Base-by-base conservation (phyloP, 1,140 invertebrate species). In the Drosophila equinoxialis region DNA sequence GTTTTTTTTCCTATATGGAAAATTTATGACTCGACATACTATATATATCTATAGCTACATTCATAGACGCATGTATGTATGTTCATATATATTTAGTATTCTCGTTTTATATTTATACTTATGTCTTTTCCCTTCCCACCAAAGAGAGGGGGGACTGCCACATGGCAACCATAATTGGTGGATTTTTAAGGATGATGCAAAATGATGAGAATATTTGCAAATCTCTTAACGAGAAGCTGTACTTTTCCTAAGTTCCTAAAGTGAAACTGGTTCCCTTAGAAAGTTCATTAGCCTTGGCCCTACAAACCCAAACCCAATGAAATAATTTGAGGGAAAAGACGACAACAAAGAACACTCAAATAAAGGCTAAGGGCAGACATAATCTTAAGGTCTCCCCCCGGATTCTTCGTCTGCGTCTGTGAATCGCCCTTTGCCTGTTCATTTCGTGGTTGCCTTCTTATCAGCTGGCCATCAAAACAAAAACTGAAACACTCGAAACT, bases 241-340 rank as follows among this genome's bases (percentile, higher is more conserved):
- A 58, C 65, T 68, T 73, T 55, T 39, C 4, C 8, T 39, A 11
- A 30, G 35, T 11, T 10, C 20, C 48, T 48, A 62, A 67, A 10
- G 30, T 20, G 8, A 76, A 65, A 79, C 73, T 64, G 68, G 66
- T 74, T 74, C 41, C 33, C 63, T 54, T 23, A 39, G 2, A 39
- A 67, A 71, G 76, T 76, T 86, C 82, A 87, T 79, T 76, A 63
- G 79, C 69, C 83, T 71, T 77, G 79, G 67, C 81, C 66, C 62
- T 74, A 11, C 10, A 66, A 41, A 68, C 61, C 37, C 37, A 39
- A 39, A 37, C 35, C 35, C 35, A 10, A 37, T 6, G 10, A 8
- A 37, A 37, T 37, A 65, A 26, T 66, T 73, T 51, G 26, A 26
- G 11, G 4, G 37, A 4, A 4, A 11, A 39, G 37, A 39, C 37